phyloP scores from a whole-genome alignment of 2,888 invertebrate species.

The Hemaris fuciformis region DNA sequence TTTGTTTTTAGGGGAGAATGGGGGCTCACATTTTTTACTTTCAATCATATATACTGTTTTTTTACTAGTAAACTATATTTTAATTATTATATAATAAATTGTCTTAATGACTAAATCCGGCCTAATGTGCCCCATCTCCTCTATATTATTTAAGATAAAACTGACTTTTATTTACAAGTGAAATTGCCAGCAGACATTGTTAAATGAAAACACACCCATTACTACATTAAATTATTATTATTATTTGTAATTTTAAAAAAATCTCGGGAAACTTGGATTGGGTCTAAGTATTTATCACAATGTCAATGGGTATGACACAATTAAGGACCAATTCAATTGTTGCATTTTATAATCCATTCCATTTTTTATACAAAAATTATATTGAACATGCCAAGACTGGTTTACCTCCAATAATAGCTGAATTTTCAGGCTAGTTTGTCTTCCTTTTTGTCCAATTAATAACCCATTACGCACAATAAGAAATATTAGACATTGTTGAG shows the following conservation, averaged over 20 bases:
- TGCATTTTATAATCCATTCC: slow-evolving; percentile 15
- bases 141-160: neutral
- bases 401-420: too few species aligned
- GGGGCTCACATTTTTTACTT: neutral
- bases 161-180: neutral
- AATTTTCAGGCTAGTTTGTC: neutral
- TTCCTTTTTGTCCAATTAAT: neutral
- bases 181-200: neutral
- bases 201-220: neutral
- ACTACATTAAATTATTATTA: too few species aligned
- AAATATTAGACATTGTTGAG: too few species aligned
- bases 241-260: too few species aligned
- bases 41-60: neutral
- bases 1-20: neutral
- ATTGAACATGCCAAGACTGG: neutral
- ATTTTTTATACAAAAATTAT: slow-evolving; percentile 1
- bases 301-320: neutral
- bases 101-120: neutral
- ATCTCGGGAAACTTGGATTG: neutral
- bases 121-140: neutral
- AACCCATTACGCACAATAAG: neutral
- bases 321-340: slow-evolving; percentile 6
- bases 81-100: too few species aligned
- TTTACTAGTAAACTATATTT: neutral
- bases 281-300: neutral